Base-by-base conservation (phyloP, 2,113 vertebrate genomes). In the Sminthopsis crassicaudata region DNA sequence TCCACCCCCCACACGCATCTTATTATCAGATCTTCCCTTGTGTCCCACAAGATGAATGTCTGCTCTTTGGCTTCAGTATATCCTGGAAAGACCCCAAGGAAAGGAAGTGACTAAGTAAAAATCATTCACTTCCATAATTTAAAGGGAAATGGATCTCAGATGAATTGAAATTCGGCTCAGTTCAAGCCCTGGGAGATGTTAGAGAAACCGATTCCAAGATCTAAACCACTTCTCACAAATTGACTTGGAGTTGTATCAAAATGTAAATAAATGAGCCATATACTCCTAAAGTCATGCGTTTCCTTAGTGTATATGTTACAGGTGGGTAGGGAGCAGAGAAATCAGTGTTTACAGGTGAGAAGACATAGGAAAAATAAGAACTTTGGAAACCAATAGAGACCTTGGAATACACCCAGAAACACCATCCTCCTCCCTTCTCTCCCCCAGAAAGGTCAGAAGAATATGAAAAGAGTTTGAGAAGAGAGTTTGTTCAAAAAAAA, bases 201-300 rank as follows among this genome's bases (percentile, higher is more conserved):
- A 93, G 0, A 93, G 92, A 97, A 94, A 96, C 96, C 48, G 53
- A 95, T 91, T 94, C 89, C n/a, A 52, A 90, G 90, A 93, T 76
- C 91, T 92, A 92, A 96, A 93, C 48, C 48, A 93, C 91, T 96
- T 50, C 26, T 90, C 89, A 46, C 46, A 90, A 90, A 51, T 90
- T 90, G n/a, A 90, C 46, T 90, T 90, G 89, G 89, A 90, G 16
- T 90, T 51, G 25, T 22, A 51, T 90, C 93, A 94, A 53, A 96
- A 95, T 96, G 94, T 96, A 96, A 97, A 97, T 97, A 94, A 48
- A 94, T 97, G 91, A 96, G 95, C 95, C 60, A 84, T 92, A 92
- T 92, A 91, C 94, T 95, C 92, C 94, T 92, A 76, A 91, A 96
- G 91, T 92, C 84, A 22, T 54, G 36, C 24, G 7, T 42, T 42